These are phyloP conservation scores for Scaptodrosophila latifasciaeformis DNA, from an alignment of 2,888 invertebrate genomes.

Conservation along the genomic window DNA sequence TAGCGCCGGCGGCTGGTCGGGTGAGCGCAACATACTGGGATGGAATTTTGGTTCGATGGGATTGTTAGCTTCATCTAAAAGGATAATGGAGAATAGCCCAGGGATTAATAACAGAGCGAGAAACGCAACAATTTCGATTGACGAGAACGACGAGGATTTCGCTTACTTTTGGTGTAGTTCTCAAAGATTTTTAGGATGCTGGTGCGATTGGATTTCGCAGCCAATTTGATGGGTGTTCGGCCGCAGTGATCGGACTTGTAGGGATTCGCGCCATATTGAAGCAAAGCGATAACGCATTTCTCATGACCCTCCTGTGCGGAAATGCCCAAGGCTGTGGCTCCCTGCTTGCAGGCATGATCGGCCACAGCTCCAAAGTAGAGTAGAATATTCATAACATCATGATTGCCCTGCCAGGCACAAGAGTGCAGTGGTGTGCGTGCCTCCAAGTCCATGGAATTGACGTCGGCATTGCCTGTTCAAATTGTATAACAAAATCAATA, in stretches of 20 bases:
- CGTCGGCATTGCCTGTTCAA: slow-evolving; percentile 84
- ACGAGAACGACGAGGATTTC: too few relatives aligned
- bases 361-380: slow-evolving; percentile 88
- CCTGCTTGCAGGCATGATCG: slow-evolving; percentile 95
- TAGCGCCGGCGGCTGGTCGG: slow-evolving; percentile 73
- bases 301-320: slow-evolving; percentile 98
- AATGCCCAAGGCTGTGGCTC: slow-evolving; percentile 95
- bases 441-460: slow-evolving; percentile 92
- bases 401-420: slow-evolving; percentile 96
- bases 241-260: slow-evolving; percentile 91
- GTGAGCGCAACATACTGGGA: slow-evolving; percentile 74
- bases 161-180: slow-evolving; percentile 78
- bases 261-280: slow-evolving; percentile 90
- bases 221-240: slow-evolving; percentile 90
- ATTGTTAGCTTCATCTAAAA: slow-evolving; percentile 73
- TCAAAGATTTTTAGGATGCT: slow-evolving; percentile 88
- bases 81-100: slow-evolving; percentile 18
- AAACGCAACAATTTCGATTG: slow-evolving; percentile 29
- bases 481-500: too few relatives aligned
- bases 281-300: slow-evolving; percentile 88
- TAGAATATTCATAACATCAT: slow-evolving; percentile 86
- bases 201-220: slow-evolving; percentile 92
- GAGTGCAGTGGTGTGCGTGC: slow-evolving; percentile 93
- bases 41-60: slow-evolving; percentile 73
- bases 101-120: slow-evolving; percentile 36